These are phyloP conservation scores for Euglossa dilemma DNA, from an alignment of 1,140 invertebrate genomes.

Conservation along the genomic window DNA sequence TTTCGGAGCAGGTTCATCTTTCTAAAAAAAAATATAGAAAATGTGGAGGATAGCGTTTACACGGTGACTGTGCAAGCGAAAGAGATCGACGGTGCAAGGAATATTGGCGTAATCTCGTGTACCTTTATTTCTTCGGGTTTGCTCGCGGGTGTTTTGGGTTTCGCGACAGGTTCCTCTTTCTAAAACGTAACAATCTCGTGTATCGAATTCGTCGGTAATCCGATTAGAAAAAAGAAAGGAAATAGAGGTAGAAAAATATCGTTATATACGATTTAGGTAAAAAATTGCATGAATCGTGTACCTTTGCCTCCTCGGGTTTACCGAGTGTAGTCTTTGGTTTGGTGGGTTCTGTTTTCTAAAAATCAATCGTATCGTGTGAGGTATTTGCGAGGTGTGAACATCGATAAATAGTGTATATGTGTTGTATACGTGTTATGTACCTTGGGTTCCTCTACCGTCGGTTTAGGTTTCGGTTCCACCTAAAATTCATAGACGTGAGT, in stretches of 20 bases:
- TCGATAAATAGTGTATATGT: not conserved
- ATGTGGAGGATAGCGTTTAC: not conserved
- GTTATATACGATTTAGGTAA: not conserved
- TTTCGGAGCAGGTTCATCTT: slow-evolving; percentile 61
- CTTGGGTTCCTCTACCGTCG: slow-evolving; percentile 62
- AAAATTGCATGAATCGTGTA: slow-evolving; percentile 60
- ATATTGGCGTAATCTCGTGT: slow-evolving; percentile 49
- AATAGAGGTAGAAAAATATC: not conserved
- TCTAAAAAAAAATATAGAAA: slow-evolving; percentile 48
- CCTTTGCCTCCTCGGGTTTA: slow-evolving; percentile 74
- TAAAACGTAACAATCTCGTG: slow-evolving; percentile 44
- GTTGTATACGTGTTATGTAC: slow-evolving; percentile 44
- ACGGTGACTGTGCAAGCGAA: not conserved
- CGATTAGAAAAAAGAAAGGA: not conserved
- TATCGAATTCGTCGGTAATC: not conserved
- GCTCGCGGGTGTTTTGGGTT: slow-evolving; percentile 63
- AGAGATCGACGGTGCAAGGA: not conserved
- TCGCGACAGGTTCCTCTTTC: slow-evolving; percentile 64
- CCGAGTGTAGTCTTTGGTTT: slow-evolving; percentile 65
- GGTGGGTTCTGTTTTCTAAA: slow-evolving; percentile 62
- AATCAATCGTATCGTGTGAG: slow-evolving; percentile 35
- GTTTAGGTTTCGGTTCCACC: slow-evolving; percentile 56
- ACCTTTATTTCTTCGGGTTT: slow-evolving; percentile 76
- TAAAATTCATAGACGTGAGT: slow-evolving; percentile 48
- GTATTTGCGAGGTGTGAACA: not conserved